Evolutionary conservation across 2,888 invertebrate genomes (phyloP).

Genomic region (Tetragonula carbonaria): DNA sequence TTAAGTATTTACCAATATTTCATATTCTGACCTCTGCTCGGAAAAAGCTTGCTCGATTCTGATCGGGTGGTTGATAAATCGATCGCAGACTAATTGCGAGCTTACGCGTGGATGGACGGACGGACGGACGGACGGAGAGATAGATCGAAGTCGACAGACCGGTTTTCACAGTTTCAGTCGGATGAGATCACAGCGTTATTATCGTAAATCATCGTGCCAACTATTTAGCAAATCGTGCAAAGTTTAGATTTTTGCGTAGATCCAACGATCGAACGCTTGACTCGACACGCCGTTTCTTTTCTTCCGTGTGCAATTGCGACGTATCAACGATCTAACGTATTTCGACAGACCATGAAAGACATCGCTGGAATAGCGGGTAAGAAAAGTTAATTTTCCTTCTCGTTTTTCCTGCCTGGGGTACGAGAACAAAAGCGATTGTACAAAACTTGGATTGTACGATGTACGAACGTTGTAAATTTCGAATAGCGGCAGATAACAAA

Average conservation of each 20-base stretch:
- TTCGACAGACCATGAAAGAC: background rate
- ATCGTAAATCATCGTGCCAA: background rate
- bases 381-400: background rate
- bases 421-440: background rate
- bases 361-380: constrained; percentile 3
- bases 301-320: too few species aligned
- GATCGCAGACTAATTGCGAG: background rate
- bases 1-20: background rate
- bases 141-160: constrained; percentile 47
- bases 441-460: background rate
- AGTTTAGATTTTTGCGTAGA: background rate
- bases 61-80: background rate
- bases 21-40: background rate
- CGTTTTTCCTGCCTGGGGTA: too few species aligned
- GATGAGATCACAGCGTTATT: background rate
- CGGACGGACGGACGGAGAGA: background rate
- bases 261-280: background rate
- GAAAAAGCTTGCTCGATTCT: background rate
- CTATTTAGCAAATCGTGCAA: background rate
- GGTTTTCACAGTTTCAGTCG: constrained; percentile 31
- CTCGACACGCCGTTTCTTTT: background rate
- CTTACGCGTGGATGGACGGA: background rate
- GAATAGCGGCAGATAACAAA: too few species aligned
- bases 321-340: background rate
- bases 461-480: background rate